Evolutionary conservation across 2,888 invertebrate genomes (phyloP).

Genomic region (Pandemis corylana): DNA sequence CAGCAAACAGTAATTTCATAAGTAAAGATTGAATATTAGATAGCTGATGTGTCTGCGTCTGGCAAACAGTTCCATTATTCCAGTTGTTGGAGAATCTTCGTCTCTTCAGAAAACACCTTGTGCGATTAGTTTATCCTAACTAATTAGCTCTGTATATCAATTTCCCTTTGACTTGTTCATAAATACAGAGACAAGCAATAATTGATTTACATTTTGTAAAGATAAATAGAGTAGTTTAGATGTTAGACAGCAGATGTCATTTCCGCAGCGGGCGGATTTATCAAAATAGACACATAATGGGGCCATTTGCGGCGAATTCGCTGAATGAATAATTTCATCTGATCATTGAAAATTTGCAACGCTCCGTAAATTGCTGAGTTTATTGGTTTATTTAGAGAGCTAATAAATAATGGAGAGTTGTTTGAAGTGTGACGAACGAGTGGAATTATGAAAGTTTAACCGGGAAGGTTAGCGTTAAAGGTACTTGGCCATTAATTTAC

Average conservation of each 20-base stretch:
- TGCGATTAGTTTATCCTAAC: too few species aligned
- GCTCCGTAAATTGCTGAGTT: constrained; percentile 25
- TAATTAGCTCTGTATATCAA: not conserved
- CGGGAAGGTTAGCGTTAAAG: not conserved
- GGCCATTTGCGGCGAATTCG: constrained; percentile 33
- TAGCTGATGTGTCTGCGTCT: too few species aligned
- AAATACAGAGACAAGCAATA: not conserved
- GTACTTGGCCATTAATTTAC: not conserved
- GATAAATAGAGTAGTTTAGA: constrained; percentile 35
- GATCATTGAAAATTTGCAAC: constrained; percentile 41
- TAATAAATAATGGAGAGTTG: constrained; percentile 28
- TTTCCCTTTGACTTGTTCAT: not conserved
- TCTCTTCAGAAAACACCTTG: too few species aligned
- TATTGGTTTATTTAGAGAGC: constrained; percentile 34
- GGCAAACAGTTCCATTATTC: too few species aligned
- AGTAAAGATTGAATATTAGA: too few species aligned
- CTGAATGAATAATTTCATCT: constrained; percentile 41
- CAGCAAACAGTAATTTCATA: too few species aligned
- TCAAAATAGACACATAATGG: constrained; percentile 36
- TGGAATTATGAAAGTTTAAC: constrained; percentile 4
- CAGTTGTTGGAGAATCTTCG: too few species aligned
- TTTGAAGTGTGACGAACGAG: constrained; percentile 11
- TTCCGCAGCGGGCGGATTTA: constrained; percentile 34
- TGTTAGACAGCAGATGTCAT: constrained; percentile 39
- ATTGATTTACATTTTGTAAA: constrained; percentile 18